Evolutionary conservation across 2,113 vertebrate genomes (phyloP).

Genomic region (Pollachius pollachius): DNA sequence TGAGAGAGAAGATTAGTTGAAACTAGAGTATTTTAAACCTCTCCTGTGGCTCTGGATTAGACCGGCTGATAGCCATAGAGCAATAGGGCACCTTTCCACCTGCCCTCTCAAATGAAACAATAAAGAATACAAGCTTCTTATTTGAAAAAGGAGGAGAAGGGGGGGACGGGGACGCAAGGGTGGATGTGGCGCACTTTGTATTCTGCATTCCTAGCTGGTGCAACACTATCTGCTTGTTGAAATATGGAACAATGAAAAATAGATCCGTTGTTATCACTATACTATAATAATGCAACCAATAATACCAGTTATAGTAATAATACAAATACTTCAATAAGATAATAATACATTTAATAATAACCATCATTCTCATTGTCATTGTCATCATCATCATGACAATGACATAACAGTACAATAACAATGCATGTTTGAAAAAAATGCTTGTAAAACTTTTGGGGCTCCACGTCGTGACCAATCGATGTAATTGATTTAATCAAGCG

Average conservation of each 20-base stretch:
- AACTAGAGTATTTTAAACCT: conserved; percentile 95
- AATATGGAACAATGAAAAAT: too few species aligned
- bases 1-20: conserved; percentile 96
- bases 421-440: too few species aligned
- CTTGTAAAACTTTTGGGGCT: not conserved
- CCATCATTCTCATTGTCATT: too few species aligned
- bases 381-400: too few species aligned
- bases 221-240: not conserved
- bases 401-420: too few species aligned
- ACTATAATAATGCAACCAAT: too few species aligned
- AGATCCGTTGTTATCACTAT: too few species aligned
- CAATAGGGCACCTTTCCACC: conserved; percentile 74
- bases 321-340: not conserved
- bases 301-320: too few species aligned
- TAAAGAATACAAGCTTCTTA: conserved; percentile 71
- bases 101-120: conserved; percentile 77
- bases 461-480: conserved; percentile 3
- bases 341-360: too few species aligned
- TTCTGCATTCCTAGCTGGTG: conserved; percentile 2
- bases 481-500: conserved; percentile 26
- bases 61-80: conserved; percentile 66
- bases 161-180: not conserved
- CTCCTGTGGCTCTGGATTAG: conserved; percentile 89
- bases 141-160: not conserved
- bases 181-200: conserved; percentile 2